phyloP scores from a whole-genome alignment of 2,113 vertebrate genomes.

The Sphyrna mokarran region DNA sequence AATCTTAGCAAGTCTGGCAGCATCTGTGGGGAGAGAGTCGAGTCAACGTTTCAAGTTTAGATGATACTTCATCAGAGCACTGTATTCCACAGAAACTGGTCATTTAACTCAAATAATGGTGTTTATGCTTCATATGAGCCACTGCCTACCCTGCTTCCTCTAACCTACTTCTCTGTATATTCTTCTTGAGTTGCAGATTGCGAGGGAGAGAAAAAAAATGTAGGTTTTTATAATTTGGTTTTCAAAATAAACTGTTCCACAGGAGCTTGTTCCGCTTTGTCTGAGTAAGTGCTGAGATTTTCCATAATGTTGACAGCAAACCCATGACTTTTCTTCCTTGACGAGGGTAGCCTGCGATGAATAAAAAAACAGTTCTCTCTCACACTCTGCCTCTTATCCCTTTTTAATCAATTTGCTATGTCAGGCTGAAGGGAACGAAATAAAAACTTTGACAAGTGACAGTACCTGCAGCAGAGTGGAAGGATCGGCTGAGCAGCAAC shows the following conservation, averaged over 20 bases:
- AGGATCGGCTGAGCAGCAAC: constrained; percentile 18
- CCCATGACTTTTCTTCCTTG: background rate
- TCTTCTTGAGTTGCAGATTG: background rate
- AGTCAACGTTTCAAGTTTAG: too few species aligned
- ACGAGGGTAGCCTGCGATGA: background rate
- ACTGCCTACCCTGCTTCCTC: background rate
- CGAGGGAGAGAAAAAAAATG: background rate
- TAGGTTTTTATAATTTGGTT: background rate
- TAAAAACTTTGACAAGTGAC: constrained; percentile 33
- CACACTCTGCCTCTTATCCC: background rate
- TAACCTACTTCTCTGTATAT: background rate
- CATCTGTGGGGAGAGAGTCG: too few species aligned
- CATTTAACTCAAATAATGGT: background rate
- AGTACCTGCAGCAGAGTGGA: constrained; percentile 11
- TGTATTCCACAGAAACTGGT: background rate
- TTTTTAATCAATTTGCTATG: constrained; percentile 29
- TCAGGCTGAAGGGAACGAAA: background rate
- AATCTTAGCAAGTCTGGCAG: too few species aligned
- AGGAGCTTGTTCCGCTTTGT: background rate
- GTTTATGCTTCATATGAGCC: background rate
- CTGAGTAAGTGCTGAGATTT: background rate
- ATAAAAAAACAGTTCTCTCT: background rate
- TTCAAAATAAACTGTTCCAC: background rate
- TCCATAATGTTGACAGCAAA: background rate
- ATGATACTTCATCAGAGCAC: too few species aligned